Evolutionary conservation across 2,113 vertebrate species (phyloP).

Genomic region (Cryptotis parvus): DNA sequence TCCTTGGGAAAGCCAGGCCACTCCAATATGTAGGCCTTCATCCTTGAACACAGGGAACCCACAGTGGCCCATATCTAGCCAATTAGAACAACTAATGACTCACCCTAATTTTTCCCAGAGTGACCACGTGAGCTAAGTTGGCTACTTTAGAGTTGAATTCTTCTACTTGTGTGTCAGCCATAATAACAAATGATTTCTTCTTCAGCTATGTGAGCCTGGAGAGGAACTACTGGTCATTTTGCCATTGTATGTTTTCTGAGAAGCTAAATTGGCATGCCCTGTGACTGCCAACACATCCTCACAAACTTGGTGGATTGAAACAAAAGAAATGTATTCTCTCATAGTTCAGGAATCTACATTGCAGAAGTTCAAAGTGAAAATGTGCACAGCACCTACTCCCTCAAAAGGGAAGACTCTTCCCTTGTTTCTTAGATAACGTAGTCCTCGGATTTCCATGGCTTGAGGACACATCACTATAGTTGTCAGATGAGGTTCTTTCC

Average conservation of each 20-base stretch:
- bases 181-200: neutral
- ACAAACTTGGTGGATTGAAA: neutral
- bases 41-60: neutral
- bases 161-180: neutral
- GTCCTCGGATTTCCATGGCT: neutral
- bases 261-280: slow-evolving; percentile 28
- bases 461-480: neutral
- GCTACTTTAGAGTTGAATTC: neutral
- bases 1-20: neutral
- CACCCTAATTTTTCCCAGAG: neutral
- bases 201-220: neutral
- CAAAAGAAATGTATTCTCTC: slow-evolving; percentile 7
- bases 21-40: neutral
- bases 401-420: neutral
- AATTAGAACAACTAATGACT: neutral
- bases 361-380: slow-evolving; percentile 30
- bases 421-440: neutral
- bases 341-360: neutral
- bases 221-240: neutral
- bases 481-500: neutral
- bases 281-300: neutral
- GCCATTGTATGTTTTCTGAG: neutral
- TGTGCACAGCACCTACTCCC: neutral
- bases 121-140: neutral
- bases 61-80: neutral